Evolutionary conservation across 2,113 vertebrate species (phyloP).

Genomic region (Talpa occidentalis): DNA sequence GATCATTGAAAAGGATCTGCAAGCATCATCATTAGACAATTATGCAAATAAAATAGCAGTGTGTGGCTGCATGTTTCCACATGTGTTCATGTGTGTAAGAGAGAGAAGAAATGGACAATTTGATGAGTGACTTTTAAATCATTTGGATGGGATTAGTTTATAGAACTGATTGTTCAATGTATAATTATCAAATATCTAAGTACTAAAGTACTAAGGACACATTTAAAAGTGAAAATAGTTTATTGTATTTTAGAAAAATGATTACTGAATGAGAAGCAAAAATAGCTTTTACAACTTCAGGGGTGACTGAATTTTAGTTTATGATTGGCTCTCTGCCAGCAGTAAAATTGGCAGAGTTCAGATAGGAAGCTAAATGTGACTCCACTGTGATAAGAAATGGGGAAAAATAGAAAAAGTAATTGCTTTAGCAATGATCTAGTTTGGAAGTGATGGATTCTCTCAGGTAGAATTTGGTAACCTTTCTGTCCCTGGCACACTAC

Average conservation of each 20-base stretch:
- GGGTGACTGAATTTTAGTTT: conserved; percentile 77
- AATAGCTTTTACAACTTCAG: conserved; percentile 67
- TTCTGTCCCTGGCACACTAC: conserved; percentile 42
- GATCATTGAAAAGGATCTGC: not conserved
- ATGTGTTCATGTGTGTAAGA: not conserved
- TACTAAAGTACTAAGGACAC: not conserved
- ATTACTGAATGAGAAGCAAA: conserved; percentile 76
- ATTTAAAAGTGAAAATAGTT: conserved; percentile 32
- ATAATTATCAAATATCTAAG: not conserved
- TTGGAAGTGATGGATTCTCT: conserved; percentile 65
- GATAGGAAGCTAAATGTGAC: conserved; percentile 75
- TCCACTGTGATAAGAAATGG: conserved; percentile 74
- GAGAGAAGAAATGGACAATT: not conserved
- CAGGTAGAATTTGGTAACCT: conserved; percentile 64
- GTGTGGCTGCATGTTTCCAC: not conserved
- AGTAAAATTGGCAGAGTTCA: conserved; percentile 58
- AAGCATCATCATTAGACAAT: not conserved
- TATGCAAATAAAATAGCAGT: not conserved
- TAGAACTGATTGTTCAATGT: not conserved
- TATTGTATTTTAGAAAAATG: conserved; percentile 62
- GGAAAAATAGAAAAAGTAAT: conserved; percentile 76
- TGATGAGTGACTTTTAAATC: not conserved
- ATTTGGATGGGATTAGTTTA: not conserved
- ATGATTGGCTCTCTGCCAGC: conserved; percentile 63
- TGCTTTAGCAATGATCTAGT: conserved; percentile 75